Evolutionary conservation across 37 sponge, comb jelly and placozoan genomes (phyloP).

Genomic region (Ianthella basta): DNA sequence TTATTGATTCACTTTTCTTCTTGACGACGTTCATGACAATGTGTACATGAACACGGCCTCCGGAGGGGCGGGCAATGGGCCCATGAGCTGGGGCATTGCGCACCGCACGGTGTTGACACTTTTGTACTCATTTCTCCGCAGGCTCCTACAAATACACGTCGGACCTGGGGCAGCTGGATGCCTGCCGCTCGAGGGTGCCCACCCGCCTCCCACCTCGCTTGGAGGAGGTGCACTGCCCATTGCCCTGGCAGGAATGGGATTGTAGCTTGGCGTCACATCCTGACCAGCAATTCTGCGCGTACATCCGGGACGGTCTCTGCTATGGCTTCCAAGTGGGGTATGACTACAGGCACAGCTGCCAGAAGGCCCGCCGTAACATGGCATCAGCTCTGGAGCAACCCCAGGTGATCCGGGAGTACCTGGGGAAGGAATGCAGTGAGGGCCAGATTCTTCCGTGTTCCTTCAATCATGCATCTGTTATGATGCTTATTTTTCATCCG

Average conservation of each 20-base stretch:
- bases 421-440: slow-evolving; percentile 9
- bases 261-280: background rate
- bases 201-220: background rate
- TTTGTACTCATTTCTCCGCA: background rate
- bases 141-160: background rate
- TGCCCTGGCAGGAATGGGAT: background rate
- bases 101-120: background rate
- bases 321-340: slow-evolving; percentile 31
- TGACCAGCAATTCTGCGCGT: slow-evolving; percentile 3
- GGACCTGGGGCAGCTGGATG: slow-evolving; percentile 19
- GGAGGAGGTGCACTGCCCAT: background rate
- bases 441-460: slow-evolving; percentile 1
- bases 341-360: background rate
- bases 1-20: too few relatives aligned
- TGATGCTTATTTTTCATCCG: slow-evolving; percentile 36
- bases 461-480: slow-evolving; percentile 31
- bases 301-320: slow-evolving; percentile 18
- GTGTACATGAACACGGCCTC: too few relatives aligned
- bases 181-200: slow-evolving; percentile 2
- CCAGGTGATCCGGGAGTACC: background rate
- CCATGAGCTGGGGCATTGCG: too few relatives aligned
- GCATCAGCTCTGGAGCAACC: background rate
- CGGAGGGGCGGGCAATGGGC: too few relatives aligned
- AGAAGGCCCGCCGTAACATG: background rate
- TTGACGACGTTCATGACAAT: too few relatives aligned